Conservation (phyloP, 1,140 invertebrate species). For the Bombus pyrosoma region DNA sequence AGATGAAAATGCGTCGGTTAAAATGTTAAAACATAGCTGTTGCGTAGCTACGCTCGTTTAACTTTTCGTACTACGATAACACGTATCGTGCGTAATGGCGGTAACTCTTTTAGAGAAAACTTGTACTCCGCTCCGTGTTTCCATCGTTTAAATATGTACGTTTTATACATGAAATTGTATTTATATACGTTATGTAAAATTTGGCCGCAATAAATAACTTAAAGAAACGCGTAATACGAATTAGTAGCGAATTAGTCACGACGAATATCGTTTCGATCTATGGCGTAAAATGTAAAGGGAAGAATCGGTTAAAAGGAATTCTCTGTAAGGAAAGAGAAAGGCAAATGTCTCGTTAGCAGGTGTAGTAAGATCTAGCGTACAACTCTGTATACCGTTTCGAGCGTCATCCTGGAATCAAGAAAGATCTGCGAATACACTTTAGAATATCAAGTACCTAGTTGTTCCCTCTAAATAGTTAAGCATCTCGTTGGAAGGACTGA, state of each 20-base stretch:
- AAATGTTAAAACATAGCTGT: neutral
- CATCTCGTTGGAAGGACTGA: neutral
- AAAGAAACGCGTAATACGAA: neutral
- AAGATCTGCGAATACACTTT: neutral
- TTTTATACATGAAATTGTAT: constrained; percentile 3
- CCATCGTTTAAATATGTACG: neutral
- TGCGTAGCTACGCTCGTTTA: neutral
- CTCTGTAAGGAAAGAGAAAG: neutral
- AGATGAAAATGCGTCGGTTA: too few relatives aligned
- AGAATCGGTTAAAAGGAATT: neutral
- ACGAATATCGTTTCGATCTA: neutral
- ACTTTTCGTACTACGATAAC: neutral
- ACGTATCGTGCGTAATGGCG: neutral
- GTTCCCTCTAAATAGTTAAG: neutral
- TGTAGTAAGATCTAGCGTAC: neutral
- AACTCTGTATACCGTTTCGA: neutral
- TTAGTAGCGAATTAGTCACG: neutral
- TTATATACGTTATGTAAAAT: constrained; percentile 22
- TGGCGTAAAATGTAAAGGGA: too few relatives aligned
- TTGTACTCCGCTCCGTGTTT: neutral
- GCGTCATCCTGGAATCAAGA: neutral
- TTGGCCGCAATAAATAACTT: constrained; percentile 26
- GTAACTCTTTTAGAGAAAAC: neutral
- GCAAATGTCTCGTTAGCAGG: neutral
- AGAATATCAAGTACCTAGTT: neutral